Conservation (phyloP, 2,113 vertebrate species). For the Ursus arctos region DNA sequence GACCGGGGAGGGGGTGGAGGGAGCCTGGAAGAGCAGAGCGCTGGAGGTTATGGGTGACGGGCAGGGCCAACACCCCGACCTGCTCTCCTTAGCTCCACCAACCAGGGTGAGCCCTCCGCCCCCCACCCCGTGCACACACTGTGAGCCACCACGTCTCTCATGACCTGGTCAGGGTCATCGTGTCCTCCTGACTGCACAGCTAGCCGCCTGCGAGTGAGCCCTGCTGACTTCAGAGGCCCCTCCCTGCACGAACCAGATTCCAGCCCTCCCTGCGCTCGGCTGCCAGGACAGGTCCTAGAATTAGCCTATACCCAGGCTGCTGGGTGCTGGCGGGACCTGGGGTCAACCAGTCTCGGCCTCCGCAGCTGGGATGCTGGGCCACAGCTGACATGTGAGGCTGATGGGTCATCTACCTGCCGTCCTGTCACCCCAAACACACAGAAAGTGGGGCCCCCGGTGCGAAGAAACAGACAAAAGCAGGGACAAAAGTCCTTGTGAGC, state of each 20-base stretch:
- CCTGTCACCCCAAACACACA: neutral
- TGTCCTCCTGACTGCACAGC: neutral
- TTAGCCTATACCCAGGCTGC: neutral
- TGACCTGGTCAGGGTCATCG: neutral
- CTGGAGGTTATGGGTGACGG: neutral
- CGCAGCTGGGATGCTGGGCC: neutral
- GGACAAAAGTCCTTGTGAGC: neutral
- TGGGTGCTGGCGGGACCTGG: too few relatives aligned
- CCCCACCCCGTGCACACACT: neutral
- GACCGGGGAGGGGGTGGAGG: too few relatives aligned
- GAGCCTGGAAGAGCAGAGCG: neutral
- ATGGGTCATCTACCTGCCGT: neutral
- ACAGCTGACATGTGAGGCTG: neutral
- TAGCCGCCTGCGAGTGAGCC: neutral
- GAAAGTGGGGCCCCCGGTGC: neutral
- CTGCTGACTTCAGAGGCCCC: neutral
- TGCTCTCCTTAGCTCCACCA: neutral
- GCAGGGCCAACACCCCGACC: neutral
- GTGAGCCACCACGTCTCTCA: fast-evolving
- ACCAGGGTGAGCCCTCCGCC: too few relatives aligned
- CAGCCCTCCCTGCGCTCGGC: neutral
- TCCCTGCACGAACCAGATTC: too few relatives aligned
- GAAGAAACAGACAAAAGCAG: neutral
- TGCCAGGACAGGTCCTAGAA: neutral
- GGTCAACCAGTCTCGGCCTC: neutral